These are phyloP conservation scores for Autographa pulchrina DNA, from an alignment of 2,888 invertebrate genomes.

Conservation along the genomic window DNA sequence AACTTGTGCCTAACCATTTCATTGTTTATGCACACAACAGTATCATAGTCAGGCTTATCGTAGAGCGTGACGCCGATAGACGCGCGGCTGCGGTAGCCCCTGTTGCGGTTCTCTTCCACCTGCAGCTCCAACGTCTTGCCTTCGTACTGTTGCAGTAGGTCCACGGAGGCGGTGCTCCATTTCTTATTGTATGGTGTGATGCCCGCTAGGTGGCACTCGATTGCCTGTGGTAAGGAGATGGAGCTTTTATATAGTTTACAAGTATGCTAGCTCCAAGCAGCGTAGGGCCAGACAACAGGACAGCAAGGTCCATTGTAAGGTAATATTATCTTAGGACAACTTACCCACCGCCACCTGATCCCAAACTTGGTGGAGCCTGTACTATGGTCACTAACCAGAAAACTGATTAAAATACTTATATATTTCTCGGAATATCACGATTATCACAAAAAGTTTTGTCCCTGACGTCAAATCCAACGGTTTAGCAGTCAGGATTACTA, in stretches of 20 bases:
- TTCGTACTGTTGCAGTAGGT: conserved; percentile 70
- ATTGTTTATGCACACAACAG: conserved; percentile 75
- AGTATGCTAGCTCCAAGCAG: too few species aligned
- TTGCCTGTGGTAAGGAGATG: conserved; percentile 68
- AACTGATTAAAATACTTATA: too few species aligned
- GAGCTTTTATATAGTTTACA: not conserved
- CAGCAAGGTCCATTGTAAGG: too few species aligned
- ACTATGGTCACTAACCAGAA: too few species aligned
- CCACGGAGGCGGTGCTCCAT: conserved; percentile 78
- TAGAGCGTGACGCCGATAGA: conserved; percentile 78
- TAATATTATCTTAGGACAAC: too few species aligned
- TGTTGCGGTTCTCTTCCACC: conserved; percentile 72
- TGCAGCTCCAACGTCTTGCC: conserved; percentile 70
- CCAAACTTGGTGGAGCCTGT: too few species aligned
- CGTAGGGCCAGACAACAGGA: too few species aligned
- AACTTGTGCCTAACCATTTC: conserved; percentile 82
- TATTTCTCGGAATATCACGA: too few species aligned
- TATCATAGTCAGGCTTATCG: conserved; percentile 69
- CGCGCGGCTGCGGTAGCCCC: conserved; percentile 50
- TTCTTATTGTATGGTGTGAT: conserved; percentile 79
- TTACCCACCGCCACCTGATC: too few species aligned
- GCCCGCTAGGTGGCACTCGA: conserved; percentile 81
- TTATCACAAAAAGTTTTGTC: too few species aligned
- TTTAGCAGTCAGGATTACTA: too few species aligned
- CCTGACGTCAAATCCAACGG: too few species aligned